These are phyloP conservation scores for Tiliqua scincoides DNA, from an alignment of 2,113 vertebrate genomes.

Conservation along the genomic window DNA sequence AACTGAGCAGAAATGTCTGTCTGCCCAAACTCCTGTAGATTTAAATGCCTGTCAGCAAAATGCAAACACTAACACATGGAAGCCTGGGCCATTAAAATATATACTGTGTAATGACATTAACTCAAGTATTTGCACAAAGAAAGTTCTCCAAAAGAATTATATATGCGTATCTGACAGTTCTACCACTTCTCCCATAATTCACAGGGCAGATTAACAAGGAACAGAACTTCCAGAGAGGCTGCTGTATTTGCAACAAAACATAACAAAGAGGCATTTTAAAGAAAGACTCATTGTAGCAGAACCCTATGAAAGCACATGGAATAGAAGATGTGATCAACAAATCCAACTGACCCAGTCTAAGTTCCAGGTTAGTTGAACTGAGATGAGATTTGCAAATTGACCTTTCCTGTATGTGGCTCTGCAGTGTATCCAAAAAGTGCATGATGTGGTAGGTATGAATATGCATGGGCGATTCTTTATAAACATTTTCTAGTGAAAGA, in stretches of 20 bases:
- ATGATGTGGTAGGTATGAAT: not conserved
- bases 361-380: not conserved
- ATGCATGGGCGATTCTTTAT: not conserved
- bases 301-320: not conserved
- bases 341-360: not conserved
- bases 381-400: not conserved
- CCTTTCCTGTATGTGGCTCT: not conserved
- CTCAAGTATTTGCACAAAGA: not conserved
- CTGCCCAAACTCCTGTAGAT: slow-evolving; percentile 21
- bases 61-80: not conserved
- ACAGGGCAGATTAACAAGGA: not conserved
- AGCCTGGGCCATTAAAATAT: slow-evolving; percentile 2
- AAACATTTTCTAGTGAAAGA: not conserved
- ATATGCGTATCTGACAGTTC: not conserved
- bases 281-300: not conserved
- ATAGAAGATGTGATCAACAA: not conserved
- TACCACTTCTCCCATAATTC: not conserved
- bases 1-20: slow-evolving; percentile 28
- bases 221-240: not conserved
- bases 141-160: not conserved
- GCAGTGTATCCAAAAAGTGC: not conserved
- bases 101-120: not conserved
- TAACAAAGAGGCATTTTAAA: not conserved
- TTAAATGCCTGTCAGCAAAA: slow-evolving; percentile 1
- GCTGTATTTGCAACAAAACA: not conserved